These are phyloP conservation scores for Telenomus remus DNA, from an alignment of 1,140 invertebrate genomes.

Conservation along the genomic window DNA sequence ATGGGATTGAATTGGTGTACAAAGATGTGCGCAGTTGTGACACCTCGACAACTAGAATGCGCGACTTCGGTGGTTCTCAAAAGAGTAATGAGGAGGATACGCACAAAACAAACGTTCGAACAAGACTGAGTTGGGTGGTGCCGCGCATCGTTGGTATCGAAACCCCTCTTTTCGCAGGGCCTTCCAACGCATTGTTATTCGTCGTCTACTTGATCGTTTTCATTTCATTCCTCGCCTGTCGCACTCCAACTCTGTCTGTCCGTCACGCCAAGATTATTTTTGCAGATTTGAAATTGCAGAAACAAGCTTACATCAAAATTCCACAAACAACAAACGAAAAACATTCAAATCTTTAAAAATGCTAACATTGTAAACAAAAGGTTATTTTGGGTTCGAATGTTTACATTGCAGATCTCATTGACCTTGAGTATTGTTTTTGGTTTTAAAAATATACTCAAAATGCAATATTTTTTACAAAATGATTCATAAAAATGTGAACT, in stretches of 20 bases:
- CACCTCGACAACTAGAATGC: conserved; percentile 12
- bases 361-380: too few species aligned
- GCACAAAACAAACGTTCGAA: conserved; percentile 22
- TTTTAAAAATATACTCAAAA: too few species aligned
- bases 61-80: too few species aligned
- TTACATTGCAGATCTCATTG: too few species aligned
- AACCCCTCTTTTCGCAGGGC: conserved; percentile 23
- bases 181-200: conserved; percentile 18
- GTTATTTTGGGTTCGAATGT: too few species aligned
- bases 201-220: conserved; percentile 16
- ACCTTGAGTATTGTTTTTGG: too few species aligned
- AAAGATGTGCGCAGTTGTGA: conserved; percentile 21
- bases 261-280: conserved; percentile 15
- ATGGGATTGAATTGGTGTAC: background rate
- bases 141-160: conserved; percentile 18
- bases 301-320: too few species aligned
- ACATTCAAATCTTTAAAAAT: too few species aligned
- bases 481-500: too few species aligned
- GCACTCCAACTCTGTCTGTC: background rate
- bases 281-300: too few species aligned
- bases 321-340: too few species aligned
- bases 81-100: background rate
- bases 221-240: conserved; percentile 3
- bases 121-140: conserved; percentile 32
- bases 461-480: too few species aligned